Percentiles rank a stretch among this genome's conserved stretches.
phyloP scores from a whole-genome alignment of 2,797 vertebrate genomes.

The Pelochelys cantorii region DNA sequence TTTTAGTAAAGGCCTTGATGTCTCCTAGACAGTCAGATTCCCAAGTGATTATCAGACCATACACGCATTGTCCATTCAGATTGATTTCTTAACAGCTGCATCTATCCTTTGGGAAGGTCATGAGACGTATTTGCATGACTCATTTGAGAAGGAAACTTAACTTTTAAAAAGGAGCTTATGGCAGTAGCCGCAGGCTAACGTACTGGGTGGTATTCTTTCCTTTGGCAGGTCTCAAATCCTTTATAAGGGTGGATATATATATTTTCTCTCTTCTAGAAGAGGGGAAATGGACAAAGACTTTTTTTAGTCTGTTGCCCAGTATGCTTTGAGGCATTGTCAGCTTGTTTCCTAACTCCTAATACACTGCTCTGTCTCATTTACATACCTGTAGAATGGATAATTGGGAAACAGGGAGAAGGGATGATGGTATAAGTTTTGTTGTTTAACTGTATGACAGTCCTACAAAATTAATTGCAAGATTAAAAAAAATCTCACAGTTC shows the following conservation, averaged over 20 bases:
- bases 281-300: background rate
- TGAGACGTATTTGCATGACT: background rate
- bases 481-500: too few species aligned
- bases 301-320: background rate
- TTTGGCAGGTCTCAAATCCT: background rate
- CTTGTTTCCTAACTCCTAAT: background rate
- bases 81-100: background rate
- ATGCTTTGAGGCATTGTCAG: background rate
- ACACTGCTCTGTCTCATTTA: background rate
- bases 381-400: background rate
- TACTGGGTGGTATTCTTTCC: background rate
- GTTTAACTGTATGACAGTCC: too few species aligned
- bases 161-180: background rate
- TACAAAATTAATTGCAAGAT: too few species aligned
- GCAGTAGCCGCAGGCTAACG: background rate
- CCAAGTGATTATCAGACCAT: background rate
- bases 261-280: background rate
- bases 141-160: background rate
- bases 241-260: background rate
- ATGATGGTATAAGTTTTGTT: background rate
- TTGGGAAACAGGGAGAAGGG: background rate
- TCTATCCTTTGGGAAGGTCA: background rate
- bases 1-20: background rate
- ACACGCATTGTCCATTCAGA: background rate
- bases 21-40: background rate